Base-by-base conservation (phyloP, 2,113 vertebrate genomes). In the Sphyrna mokarran region DNA sequence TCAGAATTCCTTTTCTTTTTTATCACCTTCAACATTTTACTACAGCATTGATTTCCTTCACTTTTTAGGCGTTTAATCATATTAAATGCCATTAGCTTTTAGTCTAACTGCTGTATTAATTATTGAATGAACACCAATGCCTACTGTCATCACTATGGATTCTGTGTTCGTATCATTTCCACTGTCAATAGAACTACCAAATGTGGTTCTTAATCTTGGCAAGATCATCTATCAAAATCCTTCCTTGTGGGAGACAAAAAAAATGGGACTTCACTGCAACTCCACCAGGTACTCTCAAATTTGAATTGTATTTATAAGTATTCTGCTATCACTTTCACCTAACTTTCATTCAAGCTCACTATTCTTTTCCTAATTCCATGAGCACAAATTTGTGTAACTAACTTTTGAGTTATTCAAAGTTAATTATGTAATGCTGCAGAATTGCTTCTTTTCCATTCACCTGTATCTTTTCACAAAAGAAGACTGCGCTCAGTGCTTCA, bases 271-370 rank as follows among this genome's bases (percentile, higher is more conserved):
- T 58, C 58, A n/a, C 66, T 14, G 58, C 66, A 66, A 63, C 6
- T 91, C 29, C 58, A 33, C 58, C 37, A 23, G 89, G 6, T 13
- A 66, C 89, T 33, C 14, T 20, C 89, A 61, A 63, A 54, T 61
- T 91, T 66, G 58, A 63, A 14, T 63, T n/a, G 33, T 91, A 91
- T 66, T 91, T 91, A 91, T 91, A 91, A 63, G 58, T 91, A 66
- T 66, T n/a, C 89, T 66, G 61, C 16, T 61, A n/a, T 91, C 89
- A 58, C 58, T 16, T n/a, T 63, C 37, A 29, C 61, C 29, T 61
- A 0, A 86, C 40, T 61, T 91, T 66, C 89, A n/a, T 63, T 91
- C 20, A 29, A 63, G 37, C 63, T 91, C 89, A 91, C 89, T 66
- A n/a, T n/a, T 58, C n/a, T 63, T 33, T 33, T 7, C 29, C 58